phyloP scores from a whole-genome alignment of 2,113 vertebrate genomes.

The Craseonycteris thonglongyai region DNA sequence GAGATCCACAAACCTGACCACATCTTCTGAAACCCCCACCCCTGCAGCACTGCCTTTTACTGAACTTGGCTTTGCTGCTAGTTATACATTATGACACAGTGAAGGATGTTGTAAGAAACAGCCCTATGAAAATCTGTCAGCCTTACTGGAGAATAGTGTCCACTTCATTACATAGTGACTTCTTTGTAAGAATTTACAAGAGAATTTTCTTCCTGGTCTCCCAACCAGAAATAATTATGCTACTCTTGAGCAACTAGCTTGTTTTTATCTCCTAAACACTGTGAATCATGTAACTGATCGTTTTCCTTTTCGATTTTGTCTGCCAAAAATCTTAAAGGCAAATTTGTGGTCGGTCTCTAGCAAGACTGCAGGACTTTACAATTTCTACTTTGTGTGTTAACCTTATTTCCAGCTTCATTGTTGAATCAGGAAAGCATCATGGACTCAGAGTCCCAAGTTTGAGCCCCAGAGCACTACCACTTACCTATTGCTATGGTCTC shows the following conservation, averaged over 20 bases:
- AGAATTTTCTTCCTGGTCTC: constrained; percentile 59
- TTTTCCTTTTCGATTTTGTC: constrained; percentile 41
- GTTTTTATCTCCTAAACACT: constrained; percentile 62
- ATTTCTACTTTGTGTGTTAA: constrained; percentile 18
- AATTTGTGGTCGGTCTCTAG: constrained; percentile 48
- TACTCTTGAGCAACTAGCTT: constrained; percentile 55
- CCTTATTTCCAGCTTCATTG: constrained; percentile 20
- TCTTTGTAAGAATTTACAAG: constrained; percentile 66
- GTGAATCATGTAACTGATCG: constrained; percentile 18
- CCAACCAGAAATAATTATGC: constrained; percentile 64
- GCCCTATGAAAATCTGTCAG: constrained; percentile 31
- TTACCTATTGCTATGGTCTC: neutral
- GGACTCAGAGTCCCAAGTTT: neutral
- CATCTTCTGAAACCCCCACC: constrained; percentile 21
- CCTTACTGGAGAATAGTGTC: constrained; percentile 39
- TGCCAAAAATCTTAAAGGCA: constrained; percentile 61
- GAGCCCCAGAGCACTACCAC: neutral
- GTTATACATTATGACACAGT: constrained; percentile 44
- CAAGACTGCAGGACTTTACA: neutral
- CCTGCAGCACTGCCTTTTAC: constrained; percentile 26
- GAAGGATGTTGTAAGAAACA: constrained; percentile 46
- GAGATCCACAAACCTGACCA: constrained; percentile 40
- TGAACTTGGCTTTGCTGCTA: constrained; percentile 36
- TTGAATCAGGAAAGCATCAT: neutral
- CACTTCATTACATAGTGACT: constrained; percentile 58